Conservation (phyloP, 2,113 vertebrate species). For the Trematocara nigrifrons region DNA sequence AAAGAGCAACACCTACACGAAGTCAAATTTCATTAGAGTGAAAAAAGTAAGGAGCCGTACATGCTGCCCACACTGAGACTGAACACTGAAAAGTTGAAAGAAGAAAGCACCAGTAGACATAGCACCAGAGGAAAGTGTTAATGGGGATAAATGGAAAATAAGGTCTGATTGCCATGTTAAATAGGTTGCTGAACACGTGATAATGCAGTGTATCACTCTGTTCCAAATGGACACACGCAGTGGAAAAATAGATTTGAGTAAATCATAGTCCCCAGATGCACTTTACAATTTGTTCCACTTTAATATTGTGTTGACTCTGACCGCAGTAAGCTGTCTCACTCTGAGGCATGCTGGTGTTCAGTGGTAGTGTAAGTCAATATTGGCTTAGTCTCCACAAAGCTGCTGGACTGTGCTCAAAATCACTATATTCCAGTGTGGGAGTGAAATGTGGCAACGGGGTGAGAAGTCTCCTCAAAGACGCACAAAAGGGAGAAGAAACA, state of each 20-base stretch:
- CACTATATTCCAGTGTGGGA: background rate
- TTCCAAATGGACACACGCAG: background rate
- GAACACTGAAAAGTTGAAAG: background rate
- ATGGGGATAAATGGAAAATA: background rate
- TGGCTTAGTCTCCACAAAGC: background rate
- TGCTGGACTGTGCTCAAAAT: background rate
- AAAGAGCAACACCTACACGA: background rate
- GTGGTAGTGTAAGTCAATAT: conserved; percentile 25
- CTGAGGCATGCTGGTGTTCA: background rate
- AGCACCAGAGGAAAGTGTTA: background rate
- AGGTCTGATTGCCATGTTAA: background rate
- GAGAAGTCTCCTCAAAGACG: conserved; percentile 18
- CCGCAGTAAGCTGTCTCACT: background rate
- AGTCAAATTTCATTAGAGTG: background rate
- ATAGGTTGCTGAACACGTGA: background rate
- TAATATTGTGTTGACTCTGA: conserved; percentile 4
- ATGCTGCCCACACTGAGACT: background rate
- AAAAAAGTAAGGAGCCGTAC: background rate
- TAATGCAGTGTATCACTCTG: background rate
- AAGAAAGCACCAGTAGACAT: background rate
- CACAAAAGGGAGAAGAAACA: background rate
- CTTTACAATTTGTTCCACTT: conserved; percentile 7
- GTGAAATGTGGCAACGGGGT: conserved; percentile 35
- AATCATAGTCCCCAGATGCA: background rate
- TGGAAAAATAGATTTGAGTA: background rate